Conservation (phyloP, 1,140 invertebrate genomes). For the Eulimnadia texana region DNA sequence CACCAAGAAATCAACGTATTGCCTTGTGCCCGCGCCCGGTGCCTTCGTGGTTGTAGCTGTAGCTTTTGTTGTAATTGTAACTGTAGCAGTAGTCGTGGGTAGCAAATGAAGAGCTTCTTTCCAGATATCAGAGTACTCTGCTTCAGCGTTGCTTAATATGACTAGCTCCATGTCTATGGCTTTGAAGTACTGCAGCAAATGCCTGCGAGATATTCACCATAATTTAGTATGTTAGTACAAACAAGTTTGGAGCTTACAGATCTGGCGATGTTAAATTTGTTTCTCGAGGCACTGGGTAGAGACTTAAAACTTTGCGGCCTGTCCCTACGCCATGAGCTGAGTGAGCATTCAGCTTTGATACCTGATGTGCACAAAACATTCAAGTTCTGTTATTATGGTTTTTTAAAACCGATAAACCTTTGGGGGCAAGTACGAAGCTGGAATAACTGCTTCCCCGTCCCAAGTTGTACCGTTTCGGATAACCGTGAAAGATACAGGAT, state of each 20-base stretch:
- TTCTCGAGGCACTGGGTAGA: background rate
- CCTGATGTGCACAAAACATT: background rate
- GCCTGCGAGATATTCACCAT: background rate
- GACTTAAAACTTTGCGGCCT: background rate
- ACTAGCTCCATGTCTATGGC: slow-evolving; percentile 2
- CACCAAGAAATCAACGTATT: too few relatives aligned
- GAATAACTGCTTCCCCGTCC: background rate
- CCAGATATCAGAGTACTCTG: background rate
- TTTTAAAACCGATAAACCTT: background rate
- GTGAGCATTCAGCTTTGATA: slow-evolving; percentile 1
- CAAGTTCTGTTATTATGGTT: background rate
- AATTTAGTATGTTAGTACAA: background rate
- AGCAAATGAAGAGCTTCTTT: background rate
- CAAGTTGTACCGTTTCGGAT: background rate
- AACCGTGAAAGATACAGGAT: background rate
- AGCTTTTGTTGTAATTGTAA: too few relatives aligned
- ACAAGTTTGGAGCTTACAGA: background rate
- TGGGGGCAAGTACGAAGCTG: background rate
- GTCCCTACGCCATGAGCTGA: background rate
- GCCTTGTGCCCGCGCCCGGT: too few relatives aligned
- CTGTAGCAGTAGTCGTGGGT: too few relatives aligned
- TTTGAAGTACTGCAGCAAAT: background rate
- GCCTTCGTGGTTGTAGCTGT: too few relatives aligned
- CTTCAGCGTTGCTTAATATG: background rate
- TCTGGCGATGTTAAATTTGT: background rate